These are phyloP conservation scores for Sepiola atlantica DNA, from an alignment of 2,888 invertebrate species.

Conservation along the genomic window DNA sequence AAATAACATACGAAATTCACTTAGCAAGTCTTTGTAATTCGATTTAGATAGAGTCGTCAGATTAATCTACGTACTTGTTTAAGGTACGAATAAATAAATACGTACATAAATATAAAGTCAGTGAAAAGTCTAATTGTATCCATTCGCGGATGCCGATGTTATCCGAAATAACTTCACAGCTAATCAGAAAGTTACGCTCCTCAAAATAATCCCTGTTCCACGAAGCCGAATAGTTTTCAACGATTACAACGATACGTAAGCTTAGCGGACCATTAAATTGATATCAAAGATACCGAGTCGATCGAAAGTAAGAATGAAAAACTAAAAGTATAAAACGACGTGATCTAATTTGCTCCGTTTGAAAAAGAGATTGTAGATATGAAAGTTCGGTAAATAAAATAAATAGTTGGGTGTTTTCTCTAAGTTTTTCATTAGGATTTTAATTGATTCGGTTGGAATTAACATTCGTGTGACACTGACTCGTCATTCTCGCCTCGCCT, in stretches of 20 bases:
- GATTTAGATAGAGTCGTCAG: not conserved
- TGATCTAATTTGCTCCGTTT: not conserved
- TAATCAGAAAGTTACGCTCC: not conserved
- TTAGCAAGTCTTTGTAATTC: not conserved
- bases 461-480: no score
- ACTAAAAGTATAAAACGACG: not conserved
- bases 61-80: not conserved
- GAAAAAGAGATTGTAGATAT: not conserved
- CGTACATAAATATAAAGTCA: not conserved
- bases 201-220: not conserved
- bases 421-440: not conserved
- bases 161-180: not conserved
- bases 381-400: not conserved
- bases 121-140: not conserved
- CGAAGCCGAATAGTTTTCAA: not conserved
- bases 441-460: no score
- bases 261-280: not conserved
- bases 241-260: not conserved
- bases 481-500: no score
- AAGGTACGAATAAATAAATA: not conserved
- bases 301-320: not conserved
- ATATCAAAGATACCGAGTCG: not conserved
- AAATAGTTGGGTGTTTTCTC: not conserved
- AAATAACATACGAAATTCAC: not conserved
- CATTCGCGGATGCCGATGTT: not conserved